Evolutionary conservation across 2,888 invertebrate genomes (phyloP).

Genomic region (Agonopterix subpropinquella): DNA sequence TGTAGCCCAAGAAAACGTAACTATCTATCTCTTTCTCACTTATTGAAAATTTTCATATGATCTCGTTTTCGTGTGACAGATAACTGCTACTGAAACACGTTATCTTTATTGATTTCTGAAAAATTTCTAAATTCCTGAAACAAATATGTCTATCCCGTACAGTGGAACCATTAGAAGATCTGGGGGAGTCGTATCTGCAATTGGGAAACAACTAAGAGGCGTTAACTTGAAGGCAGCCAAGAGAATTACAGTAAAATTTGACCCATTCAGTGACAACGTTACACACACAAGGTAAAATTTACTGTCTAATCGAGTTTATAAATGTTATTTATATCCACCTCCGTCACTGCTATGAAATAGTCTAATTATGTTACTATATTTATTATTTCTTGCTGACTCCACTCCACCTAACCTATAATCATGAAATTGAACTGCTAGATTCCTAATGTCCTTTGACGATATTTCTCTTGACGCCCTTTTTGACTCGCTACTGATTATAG

Average conservation of each 20-base stretch:
- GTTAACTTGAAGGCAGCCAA: slow-evolving; percentile 88
- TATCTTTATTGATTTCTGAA: slow-evolving; percentile 18
- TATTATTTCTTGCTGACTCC: no score
- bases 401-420: no score
- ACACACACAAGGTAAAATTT: slow-evolving; percentile 73
- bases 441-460: no score
- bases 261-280: slow-evolving; percentile 87
- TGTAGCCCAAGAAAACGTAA: no score
- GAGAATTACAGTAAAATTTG: slow-evolving; percentile 86
- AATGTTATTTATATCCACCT: slow-evolving; percentile 3
- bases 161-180: slow-evolving; percentile 81
- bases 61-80: no score
- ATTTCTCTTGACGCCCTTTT: no score
- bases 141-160: slow-evolving; percentile 82
- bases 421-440: no score
- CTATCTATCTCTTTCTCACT: background rate
- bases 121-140: slow-evolving; percentile 20
- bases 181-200: slow-evolving; percentile 82
- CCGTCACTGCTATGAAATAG: slow-evolving; percentile 2
- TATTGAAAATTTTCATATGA: no score
- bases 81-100: background rate
- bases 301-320: background rate
- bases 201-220: slow-evolving; percentile 80
- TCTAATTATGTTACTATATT: no score
- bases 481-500: no score